Evolutionary conservation across 2,888 invertebrate species (phyloP).

Genomic region (Limnephilus rhombicus): DNA sequence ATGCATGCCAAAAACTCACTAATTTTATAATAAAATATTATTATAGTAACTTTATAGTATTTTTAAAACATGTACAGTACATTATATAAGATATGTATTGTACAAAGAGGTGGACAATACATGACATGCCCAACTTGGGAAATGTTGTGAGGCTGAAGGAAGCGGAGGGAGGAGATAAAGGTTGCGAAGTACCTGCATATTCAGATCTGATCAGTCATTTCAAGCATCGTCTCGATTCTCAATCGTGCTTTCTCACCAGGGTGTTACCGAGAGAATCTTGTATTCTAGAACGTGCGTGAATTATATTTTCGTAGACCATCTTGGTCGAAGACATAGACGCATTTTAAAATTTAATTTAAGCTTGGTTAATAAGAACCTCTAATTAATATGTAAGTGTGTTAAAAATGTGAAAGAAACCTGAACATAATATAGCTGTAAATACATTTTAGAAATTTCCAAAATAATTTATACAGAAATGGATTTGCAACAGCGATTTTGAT

Average conservation of each 20-base stretch:
- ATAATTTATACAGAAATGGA: neutral
- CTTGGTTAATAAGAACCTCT: neutral
- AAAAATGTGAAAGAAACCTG: neutral
- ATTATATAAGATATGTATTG: neutral
- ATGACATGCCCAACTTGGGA: neutral
- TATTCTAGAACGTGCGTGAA: neutral
- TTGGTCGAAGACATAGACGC: neutral
- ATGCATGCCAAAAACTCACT: no score
- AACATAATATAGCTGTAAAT: neutral
- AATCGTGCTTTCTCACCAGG: no score
- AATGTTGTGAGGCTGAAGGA: neutral
- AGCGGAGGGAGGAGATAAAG: neutral
- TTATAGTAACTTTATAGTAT: neutral
- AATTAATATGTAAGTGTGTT: neutral
- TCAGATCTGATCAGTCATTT: neutral
- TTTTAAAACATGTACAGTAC: neutral
- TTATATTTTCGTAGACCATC: neutral
- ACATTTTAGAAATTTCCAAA: neutral
- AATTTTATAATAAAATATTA: neutral
- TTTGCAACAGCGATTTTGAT: neutral
- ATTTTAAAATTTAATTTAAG: neutral
- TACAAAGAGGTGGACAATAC: neutral
- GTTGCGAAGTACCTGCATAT: neutral
- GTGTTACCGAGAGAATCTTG: neutral
- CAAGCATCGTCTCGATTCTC: neutral